Percentiles rank a stretch among this genome's conserved stretches.
phyloP scores from a whole-genome alignment of 1,140 invertebrate species.

The Lithobius niger region DNA sequence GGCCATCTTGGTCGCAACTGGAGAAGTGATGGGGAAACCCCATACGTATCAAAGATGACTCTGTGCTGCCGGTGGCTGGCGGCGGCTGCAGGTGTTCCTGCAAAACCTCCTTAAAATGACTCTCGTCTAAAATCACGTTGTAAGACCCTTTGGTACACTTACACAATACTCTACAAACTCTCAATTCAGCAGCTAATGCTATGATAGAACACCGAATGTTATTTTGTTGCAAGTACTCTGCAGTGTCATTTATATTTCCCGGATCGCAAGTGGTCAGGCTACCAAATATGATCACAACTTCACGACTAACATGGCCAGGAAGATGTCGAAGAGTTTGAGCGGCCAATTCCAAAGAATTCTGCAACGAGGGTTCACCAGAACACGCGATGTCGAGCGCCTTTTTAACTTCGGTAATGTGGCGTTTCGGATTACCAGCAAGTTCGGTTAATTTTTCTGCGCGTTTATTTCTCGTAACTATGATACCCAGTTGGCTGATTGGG shows the following conservation, averaged over 20 bases:
- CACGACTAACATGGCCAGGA: conserved; percentile 77
- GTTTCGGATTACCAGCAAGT: conserved; percentile 36
- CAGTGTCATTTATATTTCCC: conserved; percentile 70
- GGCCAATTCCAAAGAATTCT: conserved; percentile 85
- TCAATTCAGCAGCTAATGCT: conserved; percentile 86
- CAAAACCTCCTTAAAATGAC: conserved; percentile 66
- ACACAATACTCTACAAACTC: conserved; percentile 70
- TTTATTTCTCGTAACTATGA: no score
- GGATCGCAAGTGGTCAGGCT: conserved; percentile 95
- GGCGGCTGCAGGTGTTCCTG: conserved; percentile 68
- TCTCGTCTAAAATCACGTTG: conserved; percentile 78
- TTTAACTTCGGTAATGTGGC: conserved; percentile 33
- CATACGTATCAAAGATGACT: conserved; percentile 40
- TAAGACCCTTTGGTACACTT: conserved; percentile 63
- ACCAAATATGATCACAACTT: conserved; percentile 57
- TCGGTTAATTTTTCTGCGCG: no score
- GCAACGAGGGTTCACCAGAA: conserved; percentile 81
- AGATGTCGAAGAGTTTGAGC: conserved; percentile 63
- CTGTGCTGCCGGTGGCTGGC: conserved; percentile 50
- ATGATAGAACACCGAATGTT: conserved; percentile 82
- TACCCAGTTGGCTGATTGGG: no score
- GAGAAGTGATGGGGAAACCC: conserved; percentile 37
- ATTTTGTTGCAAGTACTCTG: conserved; percentile 33
- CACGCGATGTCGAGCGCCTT: conserved; percentile 31
- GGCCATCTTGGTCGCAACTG: conserved; percentile 28